Percentiles rank a stretch among this genome's conserved stretches.
Conservation (phyloP, 2,113 vertebrate genomes). For the Oncorhynchus mykiss region DNA sequence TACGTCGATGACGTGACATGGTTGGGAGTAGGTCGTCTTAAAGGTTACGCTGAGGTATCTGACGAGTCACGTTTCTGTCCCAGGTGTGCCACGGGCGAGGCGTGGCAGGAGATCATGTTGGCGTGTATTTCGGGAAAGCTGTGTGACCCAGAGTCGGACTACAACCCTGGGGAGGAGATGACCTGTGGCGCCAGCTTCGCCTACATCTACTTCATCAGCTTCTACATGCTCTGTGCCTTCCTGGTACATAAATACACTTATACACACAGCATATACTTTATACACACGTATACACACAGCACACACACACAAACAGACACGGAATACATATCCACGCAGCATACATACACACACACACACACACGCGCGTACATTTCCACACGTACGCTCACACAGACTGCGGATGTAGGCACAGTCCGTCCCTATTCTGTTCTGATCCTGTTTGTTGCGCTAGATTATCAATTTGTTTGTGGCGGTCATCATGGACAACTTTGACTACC, state of each 20-base stretch:
- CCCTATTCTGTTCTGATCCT: background rate
- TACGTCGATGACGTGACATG: background rate
- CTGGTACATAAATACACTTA: constrained; percentile 75
- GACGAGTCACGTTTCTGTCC: background rate
- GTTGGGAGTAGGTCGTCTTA: background rate
- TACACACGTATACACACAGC: background rate
- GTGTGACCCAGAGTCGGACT: constrained; percentile 94
- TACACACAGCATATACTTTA: too few relatives aligned
- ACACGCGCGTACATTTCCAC: background rate
- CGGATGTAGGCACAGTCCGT: background rate
- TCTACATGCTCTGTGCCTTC: constrained; percentile 99
- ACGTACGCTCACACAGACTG: background rate
- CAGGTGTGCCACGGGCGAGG: constrained; percentile 97
- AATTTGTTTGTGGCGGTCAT: constrained; percentile 99
- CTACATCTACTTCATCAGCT: constrained; percentile 97
- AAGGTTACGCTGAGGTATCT: background rate
- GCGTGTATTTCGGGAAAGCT: constrained; percentile 92
- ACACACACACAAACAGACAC: constrained; percentile 24
- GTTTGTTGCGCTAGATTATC: constrained; percentile 82
- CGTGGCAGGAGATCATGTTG: constrained; percentile 99
- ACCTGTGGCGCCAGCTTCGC: constrained; percentile 96
- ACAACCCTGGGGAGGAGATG: constrained; percentile 88
- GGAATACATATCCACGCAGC: background rate
- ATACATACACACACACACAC: background rate
- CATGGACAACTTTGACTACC: constrained; percentile 99